A percentile compares a stretch with the other conserved stretches of the same genome.
Conservation (phyloP, 2,113 vertebrate species). For the Odobenus rosmarus region DNA sequence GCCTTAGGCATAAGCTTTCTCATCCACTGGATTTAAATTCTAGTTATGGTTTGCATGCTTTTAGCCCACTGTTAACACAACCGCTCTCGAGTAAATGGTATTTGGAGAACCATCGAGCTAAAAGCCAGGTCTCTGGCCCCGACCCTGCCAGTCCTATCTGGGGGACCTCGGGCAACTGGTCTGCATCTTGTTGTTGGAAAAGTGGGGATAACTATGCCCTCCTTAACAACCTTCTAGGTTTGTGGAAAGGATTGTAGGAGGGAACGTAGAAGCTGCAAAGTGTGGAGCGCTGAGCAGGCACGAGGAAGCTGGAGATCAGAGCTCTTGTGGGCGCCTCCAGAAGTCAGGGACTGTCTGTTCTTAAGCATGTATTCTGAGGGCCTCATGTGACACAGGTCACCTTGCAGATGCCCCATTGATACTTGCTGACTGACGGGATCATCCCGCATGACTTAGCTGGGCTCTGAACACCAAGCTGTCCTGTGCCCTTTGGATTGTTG, state of each 20-base stretch:
- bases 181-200: not conserved
- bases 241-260: not conserved
- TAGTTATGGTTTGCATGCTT: not conserved
- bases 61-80: not conserved
- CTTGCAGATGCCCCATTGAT: not conserved
- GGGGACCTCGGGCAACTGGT: not conserved
- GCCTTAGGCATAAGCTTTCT: not conserved
- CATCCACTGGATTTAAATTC: not conserved
- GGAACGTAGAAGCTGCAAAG: not conserved
- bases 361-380: not conserved
- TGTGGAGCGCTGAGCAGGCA: not conserved
- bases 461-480: not conserved
- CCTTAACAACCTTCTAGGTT: not conserved
- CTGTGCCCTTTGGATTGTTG: not conserved
- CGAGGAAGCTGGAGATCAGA: not conserved
- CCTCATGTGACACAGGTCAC: not conserved
- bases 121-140: not conserved
- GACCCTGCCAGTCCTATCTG: not conserved
- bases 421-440: not conserved
- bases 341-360: constrained; percentile 50
- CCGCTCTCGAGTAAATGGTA: not conserved
- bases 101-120: not conserved
- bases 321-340: not conserved
- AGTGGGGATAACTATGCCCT: not conserved
- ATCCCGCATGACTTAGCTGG: not conserved